phyloP scores from a whole-genome alignment of 2,888 invertebrate species.

The Macrophya alboannulata region DNA sequence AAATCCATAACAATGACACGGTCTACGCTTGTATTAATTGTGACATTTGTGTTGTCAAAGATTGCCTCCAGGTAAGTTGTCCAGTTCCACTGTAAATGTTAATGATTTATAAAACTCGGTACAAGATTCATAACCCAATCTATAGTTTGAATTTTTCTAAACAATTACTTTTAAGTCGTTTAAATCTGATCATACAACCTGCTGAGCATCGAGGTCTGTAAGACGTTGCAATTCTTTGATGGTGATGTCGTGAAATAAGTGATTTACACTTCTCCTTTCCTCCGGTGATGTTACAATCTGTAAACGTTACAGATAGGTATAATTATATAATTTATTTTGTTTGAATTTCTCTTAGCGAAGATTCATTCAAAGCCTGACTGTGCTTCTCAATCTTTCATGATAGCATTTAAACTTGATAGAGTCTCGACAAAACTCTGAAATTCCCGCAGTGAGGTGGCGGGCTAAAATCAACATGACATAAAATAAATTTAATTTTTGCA shows the following conservation, averaged over 20 bases:
- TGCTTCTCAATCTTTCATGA: neutral
- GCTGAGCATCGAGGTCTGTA: slow-evolving; percentile 71
- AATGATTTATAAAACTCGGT: neutral
- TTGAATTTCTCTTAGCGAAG: neutral
- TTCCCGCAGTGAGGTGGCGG: slow-evolving; percentile 56
- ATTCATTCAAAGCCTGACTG: neutral
- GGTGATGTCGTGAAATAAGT: slow-evolving; percentile 85
- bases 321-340: neutral
- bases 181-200: slow-evolving; percentile 63
- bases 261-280: slow-evolving; percentile 84
- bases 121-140: neutral
- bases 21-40: slow-evolving; percentile 81
- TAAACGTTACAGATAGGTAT: slow-evolving; percentile 61
- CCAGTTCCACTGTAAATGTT: slow-evolving; percentile 84
- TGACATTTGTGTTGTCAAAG: slow-evolving; percentile 83
- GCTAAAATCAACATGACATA: neutral
- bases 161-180: neutral
- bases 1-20: slow-evolving; percentile 86
- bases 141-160: neutral
- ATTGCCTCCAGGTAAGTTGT: slow-evolving; percentile 82
- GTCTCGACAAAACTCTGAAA: neutral
- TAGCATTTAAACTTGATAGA: neutral
- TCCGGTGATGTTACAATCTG: slow-evolving; percentile 86
- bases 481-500: neutral
- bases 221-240: slow-evolving; percentile 81